Base-by-base conservation (phyloP, 2,797 vertebrate genomes). In the Falco concolor region DNA sequence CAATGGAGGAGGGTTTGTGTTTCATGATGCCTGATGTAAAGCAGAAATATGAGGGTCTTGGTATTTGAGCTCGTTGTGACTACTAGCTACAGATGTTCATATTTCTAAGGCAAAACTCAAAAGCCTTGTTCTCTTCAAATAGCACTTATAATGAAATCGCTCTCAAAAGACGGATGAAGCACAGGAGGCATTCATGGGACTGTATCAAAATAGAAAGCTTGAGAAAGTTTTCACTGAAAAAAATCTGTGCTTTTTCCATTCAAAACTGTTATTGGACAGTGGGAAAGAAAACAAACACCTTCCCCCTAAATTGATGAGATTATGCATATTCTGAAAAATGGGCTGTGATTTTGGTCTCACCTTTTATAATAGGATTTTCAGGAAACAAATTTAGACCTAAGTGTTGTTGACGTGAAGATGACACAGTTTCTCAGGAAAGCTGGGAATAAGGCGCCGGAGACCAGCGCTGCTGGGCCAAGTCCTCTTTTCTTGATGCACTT, bases 401-500 rank as follows among this genome's bases (percentile, higher is more conserved):
- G 97, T 97, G 97, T 97, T 98, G 97, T 65, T 97, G 96, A 84
- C 4, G 91, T 95, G 96, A 97, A 91, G 90, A 91, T 87, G 96
- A 96, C 87, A 95, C 89, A 21, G 49, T 95, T 97, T 92, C 96
- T 95, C 93, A 94, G 95, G 86, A 61, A 94, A 90, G 90, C 92
- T 96, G 97, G 95, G 95, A 96, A 96, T 81, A 94, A 95, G 89
- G 78, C 13, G 4, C 47, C 50, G 40, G 59, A 91, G 94, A 78
- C 88, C 80, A 86, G 82, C 2, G 7, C 59, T 75, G 82, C 89
- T 74, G 73, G 87, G 73, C 34, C 47, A 87, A 90, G 83, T 67
- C 40, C 63, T 90, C 59, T 76, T 50, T 32, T 77, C 82, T 63
- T 2, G 1, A 27, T 78, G 91, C 87, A 80, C 95, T 93, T 95